Base-by-base conservation (phyloP, 2,888 invertebrate genomes). In the Melinaea menophilus region DNA sequence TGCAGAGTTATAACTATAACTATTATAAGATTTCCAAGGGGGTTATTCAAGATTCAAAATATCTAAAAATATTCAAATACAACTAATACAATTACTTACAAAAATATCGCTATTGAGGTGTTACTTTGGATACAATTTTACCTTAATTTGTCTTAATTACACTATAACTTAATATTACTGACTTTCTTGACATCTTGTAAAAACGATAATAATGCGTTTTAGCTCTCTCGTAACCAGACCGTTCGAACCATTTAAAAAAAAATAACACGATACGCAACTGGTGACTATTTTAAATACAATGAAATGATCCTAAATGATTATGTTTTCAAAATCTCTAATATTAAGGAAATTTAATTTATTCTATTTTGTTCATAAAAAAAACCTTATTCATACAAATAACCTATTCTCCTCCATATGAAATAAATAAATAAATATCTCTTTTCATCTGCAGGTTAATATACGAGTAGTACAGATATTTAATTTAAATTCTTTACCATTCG, bases 251-350 rank as follows among this genome's bases (percentile, higher is more conserved):
- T 31, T 51, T 31, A 31, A 51, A 51, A 31, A 51, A 51, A 34
- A 11, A 48, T 13, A 33, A 63, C 7, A 34, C 47, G 33, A 57
- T 51, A 57, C 37, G 56, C 61, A 13, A 45, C 61, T 56, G 57
- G 51, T 54, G 33, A 61, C 51, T 41, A 48, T 51, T n/a, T 41
- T 2, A 51, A 31, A 34, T 7, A 61, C 47, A 56, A 51, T 51
- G 22, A 41, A n/a, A 57, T 51, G 48, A 56, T 3, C 37, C 37
- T 61, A 54, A 56, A 54, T 57, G 51, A 61, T 61, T 56, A 56
- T 3, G 12, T 9, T 5, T 11, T 13, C 11, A 61, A 56, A 46
- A 47, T 47, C 13, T 5, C 5, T 51, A 11, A 7, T 31, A 2
- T 31, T 31, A 51, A 51, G 13, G 48, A 48, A 48, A n/a, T 13